phyloP scores from a whole-genome alignment of 2,113 vertebrate genomes.

The Limnothrissa miodon region DNA sequence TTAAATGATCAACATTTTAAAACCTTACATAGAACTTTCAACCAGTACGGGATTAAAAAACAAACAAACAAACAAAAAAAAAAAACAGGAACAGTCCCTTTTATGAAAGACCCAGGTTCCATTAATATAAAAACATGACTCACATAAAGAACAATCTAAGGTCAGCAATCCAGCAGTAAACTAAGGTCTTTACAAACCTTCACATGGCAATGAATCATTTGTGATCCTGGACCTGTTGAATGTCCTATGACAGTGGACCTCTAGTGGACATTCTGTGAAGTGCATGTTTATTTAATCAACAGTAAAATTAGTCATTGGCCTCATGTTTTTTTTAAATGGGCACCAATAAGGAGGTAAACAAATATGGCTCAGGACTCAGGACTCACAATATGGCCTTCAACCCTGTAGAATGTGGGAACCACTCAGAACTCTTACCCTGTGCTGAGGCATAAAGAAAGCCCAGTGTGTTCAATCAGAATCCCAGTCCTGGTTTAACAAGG shows the following conservation, averaged over 20 bases:
- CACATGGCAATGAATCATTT: conserved; percentile 6
- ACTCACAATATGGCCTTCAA: neutral
- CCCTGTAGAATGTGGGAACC: neutral
- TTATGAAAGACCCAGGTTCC: neutral
- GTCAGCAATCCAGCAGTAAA: neutral
- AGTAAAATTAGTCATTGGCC: neutral
- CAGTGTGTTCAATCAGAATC: neutral
- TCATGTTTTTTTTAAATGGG: neutral
- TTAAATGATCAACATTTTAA: neutral
- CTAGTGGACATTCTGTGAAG: neutral
- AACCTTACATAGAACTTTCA: neutral
- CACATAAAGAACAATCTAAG: neutral
- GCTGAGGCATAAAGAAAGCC: neutral
- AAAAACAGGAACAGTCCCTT: neutral
- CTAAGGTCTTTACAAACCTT: neutral
- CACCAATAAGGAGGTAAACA: neutral
- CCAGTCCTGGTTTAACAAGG: neutral
- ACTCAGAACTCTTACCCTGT: neutral
- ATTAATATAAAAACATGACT: neutral
- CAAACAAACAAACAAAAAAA: no score
- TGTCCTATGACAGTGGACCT: neutral
- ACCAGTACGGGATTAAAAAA: neutral
- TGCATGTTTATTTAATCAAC: conserved; percentile 12
- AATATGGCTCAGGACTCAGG: neutral
- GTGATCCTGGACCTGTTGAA: neutral